Evolutionary conservation across 2,113 vertebrate species (phyloP), one percentile per base, ranked within the genome.

Genomic region (Ailuropoda melanoleuca): DNA sequence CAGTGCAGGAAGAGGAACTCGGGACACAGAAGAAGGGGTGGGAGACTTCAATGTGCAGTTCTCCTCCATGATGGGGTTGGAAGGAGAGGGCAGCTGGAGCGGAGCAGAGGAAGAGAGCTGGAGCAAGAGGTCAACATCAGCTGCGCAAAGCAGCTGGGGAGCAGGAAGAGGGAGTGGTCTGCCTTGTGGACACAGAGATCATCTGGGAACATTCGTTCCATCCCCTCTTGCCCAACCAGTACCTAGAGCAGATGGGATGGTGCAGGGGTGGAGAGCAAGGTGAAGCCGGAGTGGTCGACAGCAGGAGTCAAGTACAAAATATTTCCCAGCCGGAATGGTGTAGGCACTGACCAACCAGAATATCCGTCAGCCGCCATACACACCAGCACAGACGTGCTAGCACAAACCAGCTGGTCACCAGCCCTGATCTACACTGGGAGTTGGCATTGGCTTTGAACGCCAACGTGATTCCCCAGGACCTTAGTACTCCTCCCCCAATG

Each of bases 381-480:
- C 43, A 21, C 3, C 12, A 0, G 6, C 50, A 10, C 1, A 31
- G 24, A 24, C 1, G 3, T 34, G 9, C 6, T 26, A 62, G 29
- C n/a, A 4, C 3, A 17, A 24, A 58, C 70, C 0, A 0, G 12
- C 26, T 4, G 1, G 19, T 14, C 13, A 2, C 84, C 31, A 17
- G 23, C 68, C 6, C 4, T 19, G 60, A n/a, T 3, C 19, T 39
- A 29, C 37, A 0, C 8, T 6, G 26, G 46, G 84, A 14, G 55
- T 58, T 29, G 55, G 37, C 29, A 9, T 3, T 17, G 62, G 60
- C 46, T 78, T 72, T 18, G 4, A 24, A 10, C 8, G 46, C 48
- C 74, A 50, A 3, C 46, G 12, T 14, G 3, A 34, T 15, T 39
- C 10, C 70, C 50, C 24, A 23, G 48, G 9, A 62, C 53, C 62